Conservation (phyloP, 2,797 vertebrate species). For the Dipus sagitta region DNA sequence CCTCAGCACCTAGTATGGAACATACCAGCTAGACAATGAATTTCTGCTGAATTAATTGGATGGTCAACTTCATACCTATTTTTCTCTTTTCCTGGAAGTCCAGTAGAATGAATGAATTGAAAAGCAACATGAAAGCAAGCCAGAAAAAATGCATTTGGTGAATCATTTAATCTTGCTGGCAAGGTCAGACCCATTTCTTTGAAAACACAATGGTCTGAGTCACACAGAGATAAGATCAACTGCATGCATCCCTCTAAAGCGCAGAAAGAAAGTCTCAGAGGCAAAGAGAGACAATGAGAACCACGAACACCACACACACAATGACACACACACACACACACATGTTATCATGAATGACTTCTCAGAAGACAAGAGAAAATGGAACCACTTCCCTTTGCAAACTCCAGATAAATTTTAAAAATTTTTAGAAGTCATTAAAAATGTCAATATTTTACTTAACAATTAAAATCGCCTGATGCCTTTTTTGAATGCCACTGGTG, state of each 20-base stretch:
- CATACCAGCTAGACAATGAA: neutral
- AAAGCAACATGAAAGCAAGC: slow-evolving; percentile 44
- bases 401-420: neutral
- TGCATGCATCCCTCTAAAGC: neutral
- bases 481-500: neutral
- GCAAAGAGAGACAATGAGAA: too few species aligned
- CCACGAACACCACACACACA: too few species aligned
- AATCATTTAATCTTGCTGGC: slow-evolving; percentile 2
- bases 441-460: neutral
- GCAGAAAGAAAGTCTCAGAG: neutral
- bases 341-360: neutral
- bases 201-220: neutral
- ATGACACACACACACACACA: too few species aligned
- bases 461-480: slow-evolving; percentile 39
- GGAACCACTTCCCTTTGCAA: neutral
- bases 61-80: neutral
- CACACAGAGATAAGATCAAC: neutral
- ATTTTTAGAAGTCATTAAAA: neutral
- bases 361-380: slow-evolving; percentile 28
- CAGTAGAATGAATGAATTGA: slow-evolving; percentile 47
- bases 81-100: slow-evolving; percentile 20
- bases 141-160: slow-evolving; percentile 1
- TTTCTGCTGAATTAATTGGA: slow-evolving; percentile 33
- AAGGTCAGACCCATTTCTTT: slow-evolving; percentile 2
- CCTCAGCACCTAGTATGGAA: neutral